These are phyloP conservation scores for Sphaeramia orbicularis DNA, from an alignment of 2,797 vertebrate species.

Conservation along the genomic window DNA sequence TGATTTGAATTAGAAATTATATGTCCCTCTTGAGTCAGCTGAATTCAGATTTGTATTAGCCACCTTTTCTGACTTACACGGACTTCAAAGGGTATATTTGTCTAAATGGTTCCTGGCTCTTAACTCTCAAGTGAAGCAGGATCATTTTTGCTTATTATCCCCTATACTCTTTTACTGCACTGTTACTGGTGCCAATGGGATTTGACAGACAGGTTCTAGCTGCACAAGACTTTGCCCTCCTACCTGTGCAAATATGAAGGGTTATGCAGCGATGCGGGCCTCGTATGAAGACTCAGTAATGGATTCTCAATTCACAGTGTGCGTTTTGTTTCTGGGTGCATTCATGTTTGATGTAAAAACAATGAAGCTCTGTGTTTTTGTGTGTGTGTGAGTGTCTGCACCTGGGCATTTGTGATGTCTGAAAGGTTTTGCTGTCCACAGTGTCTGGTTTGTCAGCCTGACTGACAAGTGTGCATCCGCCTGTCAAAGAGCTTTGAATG, in stretches of 20 bases:
- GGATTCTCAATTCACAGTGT: slow-evolving; percentile 35
- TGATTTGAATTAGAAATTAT: slow-evolving; percentile 35
- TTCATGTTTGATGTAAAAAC: slow-evolving; percentile 41
- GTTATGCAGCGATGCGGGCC: slow-evolving; percentile 42
- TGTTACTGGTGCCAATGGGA: slow-evolving; percentile 21
- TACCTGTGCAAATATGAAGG: slow-evolving; percentile 51
- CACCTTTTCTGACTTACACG: slow-evolving; percentile 25
- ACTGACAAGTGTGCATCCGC: slow-evolving; percentile 45
- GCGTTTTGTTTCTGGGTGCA: slow-evolving; percentile 4
- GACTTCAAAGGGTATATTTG: slow-evolving; percentile 51
- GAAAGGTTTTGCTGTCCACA: slow-evolving; percentile 45
- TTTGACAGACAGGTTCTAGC: slow-evolving; percentile 52
- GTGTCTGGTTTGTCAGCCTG: slow-evolving; percentile 33
- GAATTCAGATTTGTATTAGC: slow-evolving; percentile 26
- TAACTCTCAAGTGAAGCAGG: slow-evolving; percentile 36
- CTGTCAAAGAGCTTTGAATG: slow-evolving; percentile 37
- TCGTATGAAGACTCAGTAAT: slow-evolving; percentile 48
- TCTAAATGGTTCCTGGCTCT: slow-evolving; percentile 26
- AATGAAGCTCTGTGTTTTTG: slow-evolving; percentile 23
- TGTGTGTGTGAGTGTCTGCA: slow-evolving; percentile 4
- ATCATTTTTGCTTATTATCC: slow-evolving; percentile 47
- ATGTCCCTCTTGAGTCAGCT: slow-evolving; percentile 11
- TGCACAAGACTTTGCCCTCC: slow-evolving; percentile 38
- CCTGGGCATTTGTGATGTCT: slow-evolving; percentile 48
- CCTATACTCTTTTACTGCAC: slow-evolving; percentile 15